These are phyloP conservation scores for Parazoanthus swiftii DNA, from an alignment of 92 coral and sea anemone genomes.

Conservation along the genomic window DNA sequence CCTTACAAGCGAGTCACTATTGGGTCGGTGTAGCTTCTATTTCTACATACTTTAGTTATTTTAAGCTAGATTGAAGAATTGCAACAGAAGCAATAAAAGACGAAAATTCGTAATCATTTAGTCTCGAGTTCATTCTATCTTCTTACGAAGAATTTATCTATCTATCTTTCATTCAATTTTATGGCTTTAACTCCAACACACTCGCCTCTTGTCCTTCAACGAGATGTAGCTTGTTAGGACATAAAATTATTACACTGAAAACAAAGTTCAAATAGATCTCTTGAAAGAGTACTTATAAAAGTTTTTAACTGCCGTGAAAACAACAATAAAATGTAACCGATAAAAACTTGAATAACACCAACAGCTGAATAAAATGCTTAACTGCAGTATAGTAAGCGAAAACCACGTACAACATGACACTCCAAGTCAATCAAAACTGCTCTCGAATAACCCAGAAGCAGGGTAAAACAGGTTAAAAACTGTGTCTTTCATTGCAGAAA, in stretches of 20 bases:
- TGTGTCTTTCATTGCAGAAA: neutral
- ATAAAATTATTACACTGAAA: neutral
- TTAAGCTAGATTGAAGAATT: neutral
- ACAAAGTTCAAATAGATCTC: neutral
- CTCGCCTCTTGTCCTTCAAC: neutral
- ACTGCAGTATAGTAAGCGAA: neutral
- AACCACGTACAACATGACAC: neutral
- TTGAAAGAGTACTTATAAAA: neutral
- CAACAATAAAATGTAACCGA: neutral
- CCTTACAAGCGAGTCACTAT: neutral
- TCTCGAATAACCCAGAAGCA: neutral
- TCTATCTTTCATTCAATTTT: neutral
- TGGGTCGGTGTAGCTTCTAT: neutral
- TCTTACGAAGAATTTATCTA: neutral
- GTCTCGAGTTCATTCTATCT: neutral
- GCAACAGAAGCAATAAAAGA: neutral
- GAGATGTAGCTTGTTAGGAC: neutral
- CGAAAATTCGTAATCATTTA: neutral
- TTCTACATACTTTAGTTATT: neutral
- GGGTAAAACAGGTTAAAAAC: neutral
- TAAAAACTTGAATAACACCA: neutral
- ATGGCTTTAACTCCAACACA: neutral
- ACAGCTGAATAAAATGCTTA: neutral
- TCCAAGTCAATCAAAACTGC: neutral
- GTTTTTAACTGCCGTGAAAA: neutral